These are phyloP conservation scores for Cordilura impudica DNA, from an alignment of 2,888 invertebrate genomes.

Conservation along the genomic window DNA sequence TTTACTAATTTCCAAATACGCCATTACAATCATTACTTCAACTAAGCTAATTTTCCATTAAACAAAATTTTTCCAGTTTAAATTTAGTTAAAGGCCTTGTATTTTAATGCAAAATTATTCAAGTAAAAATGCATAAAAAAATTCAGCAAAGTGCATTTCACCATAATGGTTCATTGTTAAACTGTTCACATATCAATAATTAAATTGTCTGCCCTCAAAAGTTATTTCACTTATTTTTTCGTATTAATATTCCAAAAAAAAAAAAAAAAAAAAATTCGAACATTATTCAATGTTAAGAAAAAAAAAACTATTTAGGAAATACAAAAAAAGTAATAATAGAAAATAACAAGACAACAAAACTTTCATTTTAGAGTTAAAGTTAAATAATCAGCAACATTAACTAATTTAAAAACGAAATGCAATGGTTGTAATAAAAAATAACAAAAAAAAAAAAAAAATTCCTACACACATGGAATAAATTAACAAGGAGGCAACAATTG, in stretches of 20 bases:
- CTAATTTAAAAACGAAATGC: slow-evolving; percentile 5
- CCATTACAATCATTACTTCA: too few relatives aligned
- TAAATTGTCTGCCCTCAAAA: slow-evolving; percentile 9
- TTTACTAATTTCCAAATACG: too few relatives aligned
- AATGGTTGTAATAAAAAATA: slow-evolving; percentile 6
- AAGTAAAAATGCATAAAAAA: background rate
- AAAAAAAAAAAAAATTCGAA: background rate
- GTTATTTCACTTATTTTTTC: background rate
- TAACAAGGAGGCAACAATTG: slow-evolving; percentile 46
- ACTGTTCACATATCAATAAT: slow-evolving; percentile 1
- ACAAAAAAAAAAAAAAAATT: slow-evolving; percentile 20
- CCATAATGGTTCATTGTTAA: slow-evolving; percentile 32
- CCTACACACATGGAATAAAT: slow-evolving; percentile 54
- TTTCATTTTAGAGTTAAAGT: slow-evolving; percentile 40
- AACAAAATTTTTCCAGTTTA: too few relatives aligned
- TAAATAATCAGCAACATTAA: slow-evolving; percentile 43
- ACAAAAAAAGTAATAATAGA: background rate
- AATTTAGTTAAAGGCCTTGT: background rate
- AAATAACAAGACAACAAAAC: slow-evolving; percentile 18
- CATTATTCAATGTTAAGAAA: slow-evolving; percentile 20
- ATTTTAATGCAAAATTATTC: background rate
- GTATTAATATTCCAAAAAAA: background rate
- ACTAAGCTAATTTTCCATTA: too few relatives aligned
- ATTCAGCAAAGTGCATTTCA: slow-evolving; percentile 26
- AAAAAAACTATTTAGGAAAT: slow-evolving; percentile 42